A percentile compares a stretch with the other conserved stretches of the same genome.
Conservation (phyloP, 1,140 invertebrate genomes). For the Drosophila nikananu region DNA sequence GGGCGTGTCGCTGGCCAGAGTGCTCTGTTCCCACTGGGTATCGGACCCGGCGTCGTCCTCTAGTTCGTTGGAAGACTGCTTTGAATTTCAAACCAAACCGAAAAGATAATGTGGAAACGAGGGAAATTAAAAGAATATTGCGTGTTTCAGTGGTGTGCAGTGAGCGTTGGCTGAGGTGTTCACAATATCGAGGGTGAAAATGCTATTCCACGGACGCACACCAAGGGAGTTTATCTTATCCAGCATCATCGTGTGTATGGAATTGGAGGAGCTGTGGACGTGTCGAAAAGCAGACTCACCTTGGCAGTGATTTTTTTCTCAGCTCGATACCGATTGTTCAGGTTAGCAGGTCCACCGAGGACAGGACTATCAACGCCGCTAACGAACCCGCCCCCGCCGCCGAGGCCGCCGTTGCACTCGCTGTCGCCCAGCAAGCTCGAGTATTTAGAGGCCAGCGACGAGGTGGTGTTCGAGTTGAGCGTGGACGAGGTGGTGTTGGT, state of each 20-base stretch:
- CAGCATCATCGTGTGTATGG: conserved; percentile 27
- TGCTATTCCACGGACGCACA: conserved; percentile 42
- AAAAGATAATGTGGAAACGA: conserved; percentile 45
- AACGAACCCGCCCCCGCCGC: conserved; percentile 29
- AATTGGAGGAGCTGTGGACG: neutral
- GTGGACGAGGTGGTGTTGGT: conserved; percentile 75
- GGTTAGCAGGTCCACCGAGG: conserved; percentile 63
- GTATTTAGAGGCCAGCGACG: conserved; percentile 80
- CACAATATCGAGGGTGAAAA: conserved; percentile 42
- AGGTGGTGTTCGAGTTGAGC: conserved; percentile 79
- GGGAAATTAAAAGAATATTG: conserved; percentile 40
- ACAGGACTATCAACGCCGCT: conserved; percentile 61
- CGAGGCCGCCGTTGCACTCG: conserved; percentile 66
- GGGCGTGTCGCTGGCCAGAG: conserved; percentile 70
- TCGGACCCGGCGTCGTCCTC: conserved; percentile 69
- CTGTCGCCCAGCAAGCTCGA: conserved; percentile 79
- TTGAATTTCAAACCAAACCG: conserved; percentile 28
- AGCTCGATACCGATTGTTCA: conserved; percentile 80
- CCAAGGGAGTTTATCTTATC: conserved; percentile 13
- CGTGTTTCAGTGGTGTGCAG: conserved; percentile 31
- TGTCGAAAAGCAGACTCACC: conserved; percentile 55
- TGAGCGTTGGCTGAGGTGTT: conserved; percentile 22
- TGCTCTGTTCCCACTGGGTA: conserved; percentile 61
- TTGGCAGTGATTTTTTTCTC: conserved; percentile 86
- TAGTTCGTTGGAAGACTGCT: conserved; percentile 66